Base-by-base conservation (phyloP, 2,113 vertebrate species). In the Eleginops maclovinus region DNA sequence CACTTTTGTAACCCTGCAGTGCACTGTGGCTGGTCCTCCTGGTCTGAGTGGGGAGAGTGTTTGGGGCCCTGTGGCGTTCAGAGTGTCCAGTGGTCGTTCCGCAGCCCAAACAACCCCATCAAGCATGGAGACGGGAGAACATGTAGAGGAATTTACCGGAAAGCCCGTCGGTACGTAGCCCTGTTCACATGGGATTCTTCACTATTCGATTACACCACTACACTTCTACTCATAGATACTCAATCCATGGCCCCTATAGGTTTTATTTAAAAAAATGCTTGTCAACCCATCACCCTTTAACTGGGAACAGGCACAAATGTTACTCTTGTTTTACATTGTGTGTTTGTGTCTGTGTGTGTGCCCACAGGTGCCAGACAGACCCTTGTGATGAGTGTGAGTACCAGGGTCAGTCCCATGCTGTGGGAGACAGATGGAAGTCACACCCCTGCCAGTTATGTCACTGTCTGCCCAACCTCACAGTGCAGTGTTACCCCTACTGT, bases 71-170 rank as follows among this genome's bases (percentile, higher is more conserved):
- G 97, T 28, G 95, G 96, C 1, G 93, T 95, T 59, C 95, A 96
- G 88, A 97, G 96, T 21, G 91, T 98, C 24, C 97, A 98, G 91
- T 98, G 97, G 97, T 96, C 97, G 0, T 98, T 98, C 82, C 95
- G 96, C 41, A 98, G 97, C 82, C 96, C 97, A 41, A 96, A 95
- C 85, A 97, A 96, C 83, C 96, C 96, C 17, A 84, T 60, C 50
- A 93, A 89, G 31, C 84, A 94, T 0, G 95, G 96, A 21, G 90
- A 75, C 0, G 96, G 96, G 1, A 91, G 75, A 22, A 91, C 87
- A 2, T 98, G 97, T 74, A 75, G 93, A 0, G 97, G 96, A 22
- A 97, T 97, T 82, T 96, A 96, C 91, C 94, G 95, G 61, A 98
- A 98, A 71, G 97, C 97, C 15, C 95, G 96, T 5, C 93, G 97